phyloP scores from a whole-genome alignment of 30 jellyfish, hydroid and myxozoan genomes.

The Mastigias papua region DNA sequence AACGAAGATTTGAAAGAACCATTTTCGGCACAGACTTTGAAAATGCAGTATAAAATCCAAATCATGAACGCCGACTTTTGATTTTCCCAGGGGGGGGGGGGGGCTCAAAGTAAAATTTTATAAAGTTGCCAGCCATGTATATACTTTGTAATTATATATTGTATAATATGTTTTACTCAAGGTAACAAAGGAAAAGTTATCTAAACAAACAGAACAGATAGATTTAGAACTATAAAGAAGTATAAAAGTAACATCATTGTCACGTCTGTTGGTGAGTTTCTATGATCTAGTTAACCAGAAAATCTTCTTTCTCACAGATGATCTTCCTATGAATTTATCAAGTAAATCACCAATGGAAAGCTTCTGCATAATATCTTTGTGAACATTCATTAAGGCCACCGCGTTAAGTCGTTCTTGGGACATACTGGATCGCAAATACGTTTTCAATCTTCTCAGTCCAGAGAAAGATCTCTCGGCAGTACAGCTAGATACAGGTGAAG shows the following conservation, averaged over 20 bases:
- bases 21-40: no score
- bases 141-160: not conserved
- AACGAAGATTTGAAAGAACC: no score
- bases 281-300: not conserved
- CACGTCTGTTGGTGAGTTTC: not conserved
- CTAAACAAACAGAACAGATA: not conserved
- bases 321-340: not conserved
- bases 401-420: no score
- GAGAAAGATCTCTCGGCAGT: no score
- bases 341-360: not conserved
- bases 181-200: not conserved
- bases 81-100: slow-evolving; percentile 14
- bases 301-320: not conserved
- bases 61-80: slow-evolving; percentile 1
- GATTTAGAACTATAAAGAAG: not conserved
- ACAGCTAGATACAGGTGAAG: no score
- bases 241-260: not conserved
- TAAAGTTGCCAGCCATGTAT: not conserved
- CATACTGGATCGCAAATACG: no score
- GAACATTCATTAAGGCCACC: not conserved
- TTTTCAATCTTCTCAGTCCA: no score
- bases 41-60: no score
- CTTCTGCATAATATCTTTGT: not conserved
- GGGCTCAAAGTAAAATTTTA: not conserved
- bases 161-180: not conserved